Percentiles rank a stretch among this genome's conserved stretches.
phyloP scores from a whole-genome alignment of 2,797 vertebrate genomes.

The Syndactyla subalaris region DNA sequence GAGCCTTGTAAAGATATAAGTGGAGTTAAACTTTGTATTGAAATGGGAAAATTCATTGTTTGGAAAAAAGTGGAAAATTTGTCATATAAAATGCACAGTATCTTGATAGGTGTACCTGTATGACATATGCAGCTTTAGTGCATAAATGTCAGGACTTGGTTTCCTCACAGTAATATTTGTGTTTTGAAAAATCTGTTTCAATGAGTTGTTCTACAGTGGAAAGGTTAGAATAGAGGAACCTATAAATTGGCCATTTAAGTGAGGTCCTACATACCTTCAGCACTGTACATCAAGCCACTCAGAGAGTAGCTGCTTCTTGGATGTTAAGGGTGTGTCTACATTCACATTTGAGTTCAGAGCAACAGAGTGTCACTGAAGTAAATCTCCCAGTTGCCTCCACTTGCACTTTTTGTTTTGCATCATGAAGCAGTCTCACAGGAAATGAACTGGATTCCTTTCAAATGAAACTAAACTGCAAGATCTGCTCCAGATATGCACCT shows the following conservation, averaged over 20 bases:
- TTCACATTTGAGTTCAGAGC: background rate
- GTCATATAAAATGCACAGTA: background rate
- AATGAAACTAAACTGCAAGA: background rate
- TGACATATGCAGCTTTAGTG: background rate
- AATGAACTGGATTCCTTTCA: background rate
- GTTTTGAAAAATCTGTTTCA: background rate
- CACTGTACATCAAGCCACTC: background rate
- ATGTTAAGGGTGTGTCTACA: background rate
- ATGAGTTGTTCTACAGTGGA: background rate
- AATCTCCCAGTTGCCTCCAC: background rate
- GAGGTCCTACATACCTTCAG: background rate
- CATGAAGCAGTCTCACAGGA: background rate
- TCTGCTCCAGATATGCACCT: background rate
- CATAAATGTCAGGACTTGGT: background rate
- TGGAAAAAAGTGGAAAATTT: background rate
- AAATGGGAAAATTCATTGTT: background rate
- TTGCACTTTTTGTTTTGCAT: background rate
- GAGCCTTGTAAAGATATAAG: background rate
- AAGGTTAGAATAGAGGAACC: background rate
- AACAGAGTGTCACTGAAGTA: background rate
- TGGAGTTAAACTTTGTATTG: background rate
- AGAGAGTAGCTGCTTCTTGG: background rate
- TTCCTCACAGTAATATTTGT: background rate
- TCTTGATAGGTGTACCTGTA: background rate
- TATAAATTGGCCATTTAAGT: background rate